A percentile compares a stretch with the other conserved stretches of the same genome.
Conservation (phyloP, 2,888 invertebrate species). For the Rhingia rostrata region DNA sequence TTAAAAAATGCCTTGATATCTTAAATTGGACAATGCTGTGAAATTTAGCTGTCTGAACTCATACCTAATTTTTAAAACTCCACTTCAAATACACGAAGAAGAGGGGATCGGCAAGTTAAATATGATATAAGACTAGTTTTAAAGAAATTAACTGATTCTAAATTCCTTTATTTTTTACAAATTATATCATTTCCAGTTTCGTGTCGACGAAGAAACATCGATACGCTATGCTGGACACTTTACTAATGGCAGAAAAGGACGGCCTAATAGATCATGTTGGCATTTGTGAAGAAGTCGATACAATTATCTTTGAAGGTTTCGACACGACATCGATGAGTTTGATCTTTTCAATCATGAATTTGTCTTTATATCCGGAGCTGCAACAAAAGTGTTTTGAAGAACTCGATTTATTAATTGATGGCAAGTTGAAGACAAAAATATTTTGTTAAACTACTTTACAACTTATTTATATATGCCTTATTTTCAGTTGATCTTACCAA, state of each 20-base stretch:
- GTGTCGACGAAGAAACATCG: conserved; percentile 75
- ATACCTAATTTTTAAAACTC: too few species aligned
- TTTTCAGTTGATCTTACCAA: conserved; percentile 69
- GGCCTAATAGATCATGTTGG: conserved; percentile 81
- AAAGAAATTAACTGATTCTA: too few species aligned
- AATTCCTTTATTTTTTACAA: too few species aligned
- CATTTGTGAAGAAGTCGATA: conserved; percentile 88
- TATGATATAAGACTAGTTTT: too few species aligned
- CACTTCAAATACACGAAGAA: too few species aligned
- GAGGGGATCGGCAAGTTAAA: too few species aligned
- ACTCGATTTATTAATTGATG: conserved; percentile 76
- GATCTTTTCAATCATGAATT: conserved; percentile 78
- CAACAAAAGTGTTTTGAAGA: conserved; percentile 78
- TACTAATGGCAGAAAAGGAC: conserved; percentile 77
- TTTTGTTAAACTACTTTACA: too few species aligned
- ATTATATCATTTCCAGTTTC: conserved; percentile 56
- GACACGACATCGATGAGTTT: conserved; percentile 79
- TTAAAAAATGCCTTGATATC: too few species aligned
- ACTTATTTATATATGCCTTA: background rate
- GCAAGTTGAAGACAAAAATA: conserved; percentile 43
- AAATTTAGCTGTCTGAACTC: too few species aligned
- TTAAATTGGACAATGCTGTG: too few species aligned
- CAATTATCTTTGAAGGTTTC: conserved; percentile 85
- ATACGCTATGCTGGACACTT: conserved; percentile 78
- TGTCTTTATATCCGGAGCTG: conserved; percentile 76